Conservation (phyloP, 1,140 invertebrate genomes). For the Drosophila athabasca region DNA sequence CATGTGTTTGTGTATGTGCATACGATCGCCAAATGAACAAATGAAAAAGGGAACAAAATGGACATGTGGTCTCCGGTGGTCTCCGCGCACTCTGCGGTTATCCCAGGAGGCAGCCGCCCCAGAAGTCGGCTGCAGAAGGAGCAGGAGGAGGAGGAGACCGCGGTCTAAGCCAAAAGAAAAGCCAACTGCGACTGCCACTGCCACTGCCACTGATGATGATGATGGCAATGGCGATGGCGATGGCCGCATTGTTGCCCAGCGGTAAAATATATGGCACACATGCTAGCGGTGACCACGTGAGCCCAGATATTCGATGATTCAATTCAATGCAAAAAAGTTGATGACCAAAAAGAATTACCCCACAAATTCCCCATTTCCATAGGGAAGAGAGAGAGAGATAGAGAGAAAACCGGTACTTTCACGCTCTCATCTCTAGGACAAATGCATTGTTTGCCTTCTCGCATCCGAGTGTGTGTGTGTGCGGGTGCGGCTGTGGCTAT, state of each 20-base stretch:
- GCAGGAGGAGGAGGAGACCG: slow-evolving; percentile 17
- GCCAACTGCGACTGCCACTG: slow-evolving; percentile 35
- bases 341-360: background rate
- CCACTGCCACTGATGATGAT: slow-evolving; percentile 11
- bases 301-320: background rate
- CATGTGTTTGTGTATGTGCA: too few relatives aligned
- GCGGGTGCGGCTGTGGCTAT: slow-evolving; percentile 1
- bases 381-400: background rate
- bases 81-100: slow-evolving; percentile 65
- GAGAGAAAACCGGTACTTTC: background rate
- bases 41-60: slow-evolving; percentile 69
- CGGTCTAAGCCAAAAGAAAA: slow-evolving; percentile 44
- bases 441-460: slow-evolving; percentile 35
- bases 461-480: slow-evolving; percentile 6
- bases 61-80: slow-evolving; percentile 45
- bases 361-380: background rate
- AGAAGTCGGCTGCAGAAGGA: slow-evolving; percentile 4
- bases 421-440: slow-evolving; percentile 14
- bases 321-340: background rate
- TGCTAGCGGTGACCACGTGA: slow-evolving; percentile 11
- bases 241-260: slow-evolving; percentile 38
- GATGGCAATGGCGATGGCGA: slow-evolving; percentile 15
- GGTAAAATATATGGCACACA: slow-evolving; percentile 4
- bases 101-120: background rate
- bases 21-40: slow-evolving; percentile 66